Percentiles rank a stretch among this genome's conserved stretches.
These are phyloP conservation scores for Scaeva pyrastri DNA, from an alignment of 2,888 invertebrate genomes.

Conservation along the genomic window DNA sequence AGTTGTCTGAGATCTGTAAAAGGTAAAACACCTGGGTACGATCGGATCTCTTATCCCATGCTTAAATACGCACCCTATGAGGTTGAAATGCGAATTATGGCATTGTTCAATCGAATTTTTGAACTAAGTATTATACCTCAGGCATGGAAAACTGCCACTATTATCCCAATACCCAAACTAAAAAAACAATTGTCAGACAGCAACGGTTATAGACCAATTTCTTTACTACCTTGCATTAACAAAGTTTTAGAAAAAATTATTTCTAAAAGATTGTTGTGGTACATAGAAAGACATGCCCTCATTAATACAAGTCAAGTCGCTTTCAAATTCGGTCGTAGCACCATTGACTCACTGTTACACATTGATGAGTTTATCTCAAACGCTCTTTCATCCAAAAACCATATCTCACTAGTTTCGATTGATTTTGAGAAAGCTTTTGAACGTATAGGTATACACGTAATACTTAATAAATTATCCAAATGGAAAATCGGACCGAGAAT, in stretches of 20 bases:
- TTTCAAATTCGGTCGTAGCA: too few relatives aligned
- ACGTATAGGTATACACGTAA: too few relatives aligned
- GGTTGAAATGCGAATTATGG: too few relatives aligned
- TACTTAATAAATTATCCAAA: too few relatives aligned
- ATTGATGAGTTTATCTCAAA: not conserved
- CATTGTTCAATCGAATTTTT: slow-evolving; percentile 32
- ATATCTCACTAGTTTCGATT: slow-evolving; percentile 52
- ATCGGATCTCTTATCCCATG: slow-evolving; percentile 14
- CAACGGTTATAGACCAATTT: slow-evolving; percentile 26
- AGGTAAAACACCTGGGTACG: slow-evolving; percentile 3
- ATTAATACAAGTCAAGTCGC: too few relatives aligned
- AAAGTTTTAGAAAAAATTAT: slow-evolving; percentile 35
- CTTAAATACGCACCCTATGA: not conserved
- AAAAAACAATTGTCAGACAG: too few relatives aligned
- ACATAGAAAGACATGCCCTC: too few relatives aligned
- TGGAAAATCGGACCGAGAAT: too few relatives aligned
- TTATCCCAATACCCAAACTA: not conserved
- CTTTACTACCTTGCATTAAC: not conserved
- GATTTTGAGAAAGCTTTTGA: too few relatives aligned
- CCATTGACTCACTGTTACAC: too few relatives aligned
- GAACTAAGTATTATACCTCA: slow-evolving; percentile 23
- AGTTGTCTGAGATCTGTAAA: slow-evolving; percentile 15
- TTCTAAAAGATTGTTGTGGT: slow-evolving; percentile 23
- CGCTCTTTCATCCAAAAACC: slow-evolving; percentile 9
- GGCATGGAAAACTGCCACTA: slow-evolving; percentile 29